Evolutionary conservation across 1,140 invertebrate genomes (phyloP).

Genomic region (Scylla paramamosain): DNA sequence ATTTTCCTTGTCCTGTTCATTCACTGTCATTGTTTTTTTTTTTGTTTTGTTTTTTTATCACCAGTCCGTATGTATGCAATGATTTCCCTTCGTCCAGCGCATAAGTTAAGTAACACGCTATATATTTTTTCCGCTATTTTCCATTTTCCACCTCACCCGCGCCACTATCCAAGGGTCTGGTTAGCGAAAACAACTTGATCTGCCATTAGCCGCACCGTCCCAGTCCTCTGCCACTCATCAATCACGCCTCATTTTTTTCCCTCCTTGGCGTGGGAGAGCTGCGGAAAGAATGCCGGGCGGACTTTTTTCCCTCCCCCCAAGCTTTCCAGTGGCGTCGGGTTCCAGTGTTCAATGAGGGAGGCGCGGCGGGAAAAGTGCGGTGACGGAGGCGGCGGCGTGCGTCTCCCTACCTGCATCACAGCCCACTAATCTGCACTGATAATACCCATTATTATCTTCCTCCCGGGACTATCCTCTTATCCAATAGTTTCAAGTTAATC

Average conservation of each 20-base stretch:
- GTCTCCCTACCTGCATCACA: slow-evolving; percentile 47
- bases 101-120: no score
- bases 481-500: slow-evolving; percentile 74
- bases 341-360: neutral
- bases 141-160: neutral
- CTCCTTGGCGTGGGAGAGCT: neutral
- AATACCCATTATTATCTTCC: slow-evolving; percentile 73
- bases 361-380: neutral
- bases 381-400: slow-evolving; percentile 12
- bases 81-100: no score
- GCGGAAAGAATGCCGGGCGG: neutral
- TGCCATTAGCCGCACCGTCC: neutral
- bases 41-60: no score
- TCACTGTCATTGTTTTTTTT: neutral
- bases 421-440: slow-evolving; percentile 72
- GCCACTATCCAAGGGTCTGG: neutral
- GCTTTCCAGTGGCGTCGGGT: neutral
- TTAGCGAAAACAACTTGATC: neutral
- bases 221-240: neutral
- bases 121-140: neutral
- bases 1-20: neutral
- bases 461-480: slow-evolving; percentile 71
- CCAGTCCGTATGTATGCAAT: no score
- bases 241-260: neutral
- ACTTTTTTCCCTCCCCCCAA: neutral